Evolutionary conservation across 2,113 vertebrate genomes (phyloP).

Genomic region (Egretta garzetta): DNA sequence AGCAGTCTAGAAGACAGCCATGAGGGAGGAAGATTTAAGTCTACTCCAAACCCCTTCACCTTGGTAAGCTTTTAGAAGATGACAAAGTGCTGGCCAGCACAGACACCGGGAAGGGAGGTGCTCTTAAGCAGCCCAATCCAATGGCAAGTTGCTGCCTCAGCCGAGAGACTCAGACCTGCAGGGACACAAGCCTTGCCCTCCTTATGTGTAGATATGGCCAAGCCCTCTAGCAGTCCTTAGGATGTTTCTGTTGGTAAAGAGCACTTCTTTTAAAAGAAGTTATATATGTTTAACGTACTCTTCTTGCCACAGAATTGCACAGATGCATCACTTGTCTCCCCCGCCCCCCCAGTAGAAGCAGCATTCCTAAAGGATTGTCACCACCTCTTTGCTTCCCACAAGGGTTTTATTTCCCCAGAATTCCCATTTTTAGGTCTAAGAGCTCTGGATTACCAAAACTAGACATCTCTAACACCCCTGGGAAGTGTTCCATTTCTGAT

Average conservation of each 20-base stretch:
- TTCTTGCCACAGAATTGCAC: neutral
- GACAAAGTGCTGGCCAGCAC: neutral
- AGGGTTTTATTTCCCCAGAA: neutral
- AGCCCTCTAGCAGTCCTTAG: neutral
- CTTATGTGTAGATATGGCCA: fast-evolving
- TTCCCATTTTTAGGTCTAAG: neutral
- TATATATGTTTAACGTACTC: fast-evolving
- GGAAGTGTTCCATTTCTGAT: neutral
- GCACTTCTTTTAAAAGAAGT: neutral
- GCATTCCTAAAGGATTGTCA: neutral
- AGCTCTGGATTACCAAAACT: neutral
- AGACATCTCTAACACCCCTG: neutral
- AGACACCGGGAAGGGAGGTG: neutral
- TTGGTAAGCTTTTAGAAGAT: neutral
- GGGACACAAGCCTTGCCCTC: neutral
- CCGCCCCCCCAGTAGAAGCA: neutral
- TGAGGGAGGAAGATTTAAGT: neutral
- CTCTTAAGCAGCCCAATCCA: neutral
- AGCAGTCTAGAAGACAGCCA: neutral
- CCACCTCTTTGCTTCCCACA: neutral
- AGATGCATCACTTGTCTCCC: fast-evolving
- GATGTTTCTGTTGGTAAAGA: neutral
- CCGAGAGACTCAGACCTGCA: neutral
- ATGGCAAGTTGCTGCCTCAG: neutral
- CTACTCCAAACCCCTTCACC: neutral